Evolutionary conservation across 2,888 invertebrate species (phyloP).

Genomic region (Andrena marginata): DNA sequence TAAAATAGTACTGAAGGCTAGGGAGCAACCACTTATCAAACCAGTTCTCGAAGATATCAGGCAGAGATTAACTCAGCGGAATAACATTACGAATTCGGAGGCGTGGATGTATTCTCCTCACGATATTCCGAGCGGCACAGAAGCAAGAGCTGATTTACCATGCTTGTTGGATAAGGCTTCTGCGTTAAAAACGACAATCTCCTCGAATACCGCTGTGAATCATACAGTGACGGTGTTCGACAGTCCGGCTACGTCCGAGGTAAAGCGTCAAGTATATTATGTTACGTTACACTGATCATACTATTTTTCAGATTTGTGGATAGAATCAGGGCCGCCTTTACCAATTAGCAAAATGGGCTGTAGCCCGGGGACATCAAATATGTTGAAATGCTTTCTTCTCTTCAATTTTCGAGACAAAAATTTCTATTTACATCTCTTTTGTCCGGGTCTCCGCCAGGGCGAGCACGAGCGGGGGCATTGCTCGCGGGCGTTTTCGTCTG

Average conservation of each 20-base stretch:
- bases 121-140: constrained; percentile 78
- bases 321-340: too few relatives aligned
- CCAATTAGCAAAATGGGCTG: too few relatives aligned
- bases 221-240: constrained; percentile 79
- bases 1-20: constrained; percentile 89
- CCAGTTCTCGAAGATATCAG: constrained; percentile 78
- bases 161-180: constrained; percentile 74
- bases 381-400: too few relatives aligned
- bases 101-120: constrained; percentile 78
- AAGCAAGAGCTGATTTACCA: constrained; percentile 80
- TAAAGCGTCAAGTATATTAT: constrained; percentile 33
- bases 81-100: constrained; percentile 71
- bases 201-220: neutral
- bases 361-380: too few relatives aligned
- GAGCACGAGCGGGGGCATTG: too few relatives aligned
- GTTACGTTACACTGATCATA: neutral
- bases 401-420: too few relatives aligned
- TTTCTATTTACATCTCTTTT: too few relatives aligned
- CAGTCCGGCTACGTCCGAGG: constrained; percentile 74
- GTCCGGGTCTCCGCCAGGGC: too few relatives aligned
- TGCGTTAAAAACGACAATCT: neutral
- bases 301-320: neutral
- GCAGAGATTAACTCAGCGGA: constrained; percentile 78
- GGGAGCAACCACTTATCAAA: constrained; percentile 89
- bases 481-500: too few relatives aligned